Conservation (phyloP, 2,797 vertebrate species). For the Ispidina picta region DNA sequence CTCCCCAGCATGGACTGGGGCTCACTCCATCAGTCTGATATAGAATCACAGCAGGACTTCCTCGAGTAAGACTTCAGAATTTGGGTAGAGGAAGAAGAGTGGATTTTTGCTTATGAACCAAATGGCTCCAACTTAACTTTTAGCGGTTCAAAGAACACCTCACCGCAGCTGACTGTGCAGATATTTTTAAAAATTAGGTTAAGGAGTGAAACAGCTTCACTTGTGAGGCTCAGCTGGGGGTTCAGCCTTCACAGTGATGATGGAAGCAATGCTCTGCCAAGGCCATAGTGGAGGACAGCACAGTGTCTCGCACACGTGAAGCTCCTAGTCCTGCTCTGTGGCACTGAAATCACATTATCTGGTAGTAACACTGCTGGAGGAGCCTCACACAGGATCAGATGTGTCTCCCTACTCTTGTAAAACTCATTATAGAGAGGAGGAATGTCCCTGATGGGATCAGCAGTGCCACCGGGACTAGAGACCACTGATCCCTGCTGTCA, state of each 20-base stretch:
- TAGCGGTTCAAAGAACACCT: accelerated
- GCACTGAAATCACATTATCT: not conserved
- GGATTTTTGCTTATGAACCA: not conserved
- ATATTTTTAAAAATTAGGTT: not conserved
- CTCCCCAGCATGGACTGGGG: accelerated
- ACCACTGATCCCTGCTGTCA: accelerated
- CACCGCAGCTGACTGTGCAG: not conserved
- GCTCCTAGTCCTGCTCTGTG: accelerated
- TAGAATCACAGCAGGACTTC: not conserved
- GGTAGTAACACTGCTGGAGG: not conserved
- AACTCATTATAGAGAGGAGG: not conserved
- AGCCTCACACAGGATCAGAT: not conserved
- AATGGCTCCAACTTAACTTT: not conserved
- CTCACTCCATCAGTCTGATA: not conserved
- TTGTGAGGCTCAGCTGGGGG: not conserved
- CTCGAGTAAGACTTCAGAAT: not conserved
- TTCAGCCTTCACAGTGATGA: accelerated
- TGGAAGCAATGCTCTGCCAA: accelerated
- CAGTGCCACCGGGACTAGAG: not conserved
- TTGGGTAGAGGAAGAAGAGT: not conserved
- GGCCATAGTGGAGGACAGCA: accelerated
- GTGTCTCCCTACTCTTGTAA: not conserved
- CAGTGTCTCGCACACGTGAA: accelerated
- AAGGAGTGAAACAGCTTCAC: not conserved
- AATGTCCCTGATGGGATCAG: not conserved